Evolutionary conservation across 1,140 invertebrate species (phyloP).

Genomic region (Apocrypta bakeri): DNA sequence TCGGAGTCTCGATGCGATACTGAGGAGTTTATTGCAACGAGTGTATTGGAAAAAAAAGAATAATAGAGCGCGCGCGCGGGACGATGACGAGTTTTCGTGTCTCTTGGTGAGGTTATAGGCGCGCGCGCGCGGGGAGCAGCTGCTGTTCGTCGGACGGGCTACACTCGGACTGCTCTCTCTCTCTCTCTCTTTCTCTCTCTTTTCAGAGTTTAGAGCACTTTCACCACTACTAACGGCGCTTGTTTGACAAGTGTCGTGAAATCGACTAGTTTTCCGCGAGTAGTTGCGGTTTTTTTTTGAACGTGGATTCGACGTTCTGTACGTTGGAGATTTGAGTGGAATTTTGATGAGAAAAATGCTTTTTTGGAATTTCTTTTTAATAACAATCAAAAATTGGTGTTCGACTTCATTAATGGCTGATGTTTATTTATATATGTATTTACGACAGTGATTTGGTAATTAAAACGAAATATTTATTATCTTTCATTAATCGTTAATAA

Average conservation of each 20-base stretch:
- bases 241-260: constrained; percentile 35
- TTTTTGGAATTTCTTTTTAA: no score
- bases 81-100: constrained; percentile 1
- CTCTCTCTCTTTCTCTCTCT: not conserved
- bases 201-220: not conserved
- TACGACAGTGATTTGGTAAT: no score
- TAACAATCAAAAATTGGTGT: no score
- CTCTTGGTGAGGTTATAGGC: constrained; percentile 15
- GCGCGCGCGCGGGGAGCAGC: not conserved
- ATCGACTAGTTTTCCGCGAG: no score
- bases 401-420: no score
- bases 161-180: not conserved
- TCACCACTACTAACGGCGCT: not conserved
- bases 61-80: not conserved
- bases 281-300: no score
- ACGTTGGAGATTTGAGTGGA: no score
- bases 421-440: no score
- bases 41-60: not conserved
- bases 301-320: no score
- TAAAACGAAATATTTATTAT: no score
- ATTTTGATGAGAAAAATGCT: no score
- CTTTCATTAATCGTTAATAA: no score
- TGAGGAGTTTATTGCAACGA: not conserved
- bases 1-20: not conserved
- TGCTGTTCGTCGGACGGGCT: not conserved